These are phyloP conservation scores for Geococcyx californianus DNA, from an alignment of 2,113 vertebrate genomes.

Conservation along the genomic window DNA sequence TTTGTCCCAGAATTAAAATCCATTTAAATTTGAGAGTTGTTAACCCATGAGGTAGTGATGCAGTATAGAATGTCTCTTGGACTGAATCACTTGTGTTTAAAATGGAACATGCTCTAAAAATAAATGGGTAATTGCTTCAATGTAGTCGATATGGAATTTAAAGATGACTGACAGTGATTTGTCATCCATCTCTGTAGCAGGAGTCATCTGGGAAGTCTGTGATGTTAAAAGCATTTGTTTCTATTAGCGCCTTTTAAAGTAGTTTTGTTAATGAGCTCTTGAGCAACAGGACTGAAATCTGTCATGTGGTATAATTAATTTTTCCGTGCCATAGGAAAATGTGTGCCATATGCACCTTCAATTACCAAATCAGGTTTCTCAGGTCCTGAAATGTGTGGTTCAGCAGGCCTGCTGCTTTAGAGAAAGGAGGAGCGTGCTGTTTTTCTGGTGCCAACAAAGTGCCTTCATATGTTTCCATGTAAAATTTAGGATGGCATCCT, in stretches of 20 bases:
- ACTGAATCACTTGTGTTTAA: slow-evolving; percentile 49
- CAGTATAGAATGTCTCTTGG: neutral
- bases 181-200: neutral
- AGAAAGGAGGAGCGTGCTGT: neutral
- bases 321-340: neutral
- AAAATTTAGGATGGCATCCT: neutral
- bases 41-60: slow-evolving; percentile 23
- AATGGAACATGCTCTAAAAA: slow-evolving; percentile 25
- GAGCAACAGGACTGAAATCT: neutral
- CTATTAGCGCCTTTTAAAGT: slow-evolving; percentile 8
- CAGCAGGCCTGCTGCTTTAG: neutral
- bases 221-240: slow-evolving; percentile 24
- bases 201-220: slow-evolving; percentile 13
- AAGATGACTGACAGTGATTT: neutral
- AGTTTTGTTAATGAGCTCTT: slow-evolving; percentile 31
- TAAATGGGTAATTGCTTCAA: slow-evolving; percentile 9
- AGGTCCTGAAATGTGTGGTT: neutral
- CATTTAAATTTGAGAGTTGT: slow-evolving; percentile 11
- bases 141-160: slow-evolving; percentile 1
- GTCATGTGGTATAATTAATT: slow-evolving; percentile 6
- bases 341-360: neutral
- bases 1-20: slow-evolving; percentile 50
- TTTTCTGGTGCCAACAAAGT: neutral
- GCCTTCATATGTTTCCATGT: neutral
- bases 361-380: slow-evolving; percentile 14